Conservation (phyloP, 2,113 vertebrate species). For the Myodes glareolus region DNA sequence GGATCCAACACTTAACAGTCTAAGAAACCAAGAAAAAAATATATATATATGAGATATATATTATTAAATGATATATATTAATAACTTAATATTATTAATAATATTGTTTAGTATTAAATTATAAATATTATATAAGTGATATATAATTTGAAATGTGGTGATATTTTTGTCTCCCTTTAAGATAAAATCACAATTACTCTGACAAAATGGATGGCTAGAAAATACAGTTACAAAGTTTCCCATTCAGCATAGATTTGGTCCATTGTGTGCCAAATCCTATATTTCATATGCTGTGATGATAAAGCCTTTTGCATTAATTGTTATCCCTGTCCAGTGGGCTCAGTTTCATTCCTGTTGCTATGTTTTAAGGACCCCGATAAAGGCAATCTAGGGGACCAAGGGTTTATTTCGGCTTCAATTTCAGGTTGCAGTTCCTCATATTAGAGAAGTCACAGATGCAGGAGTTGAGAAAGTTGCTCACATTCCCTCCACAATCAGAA, state of each 20-base stretch:
- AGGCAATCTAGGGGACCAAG: neutral
- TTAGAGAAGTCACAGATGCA: neutral
- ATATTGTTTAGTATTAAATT: too few species aligned
- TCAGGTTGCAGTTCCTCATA: neutral
- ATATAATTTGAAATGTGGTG: neutral
- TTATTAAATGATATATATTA: too few species aligned
- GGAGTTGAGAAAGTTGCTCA: neutral
- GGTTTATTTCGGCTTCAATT: neutral
- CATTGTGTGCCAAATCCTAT: neutral
- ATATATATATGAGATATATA: too few species aligned
- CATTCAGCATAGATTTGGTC: neutral
- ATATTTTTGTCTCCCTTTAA: constrained; percentile 18
- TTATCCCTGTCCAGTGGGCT: neutral
- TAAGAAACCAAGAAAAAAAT: constrained; percentile 24
- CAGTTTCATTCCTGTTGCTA: neutral
- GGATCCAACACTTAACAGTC: neutral
- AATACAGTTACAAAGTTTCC: neutral
- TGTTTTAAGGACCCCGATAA: neutral
- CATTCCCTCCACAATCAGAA: neutral
- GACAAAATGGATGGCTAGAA: constrained; percentile 10
- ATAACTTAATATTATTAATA: too few species aligned
- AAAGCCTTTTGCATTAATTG: neutral
- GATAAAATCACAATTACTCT: neutral
- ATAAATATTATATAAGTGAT: too few species aligned
- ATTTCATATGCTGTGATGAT: neutral